These are phyloP conservation scores for Stenolophus ochropezus DNA, from an alignment of 2,888 invertebrate species.

Conservation along the genomic window DNA sequence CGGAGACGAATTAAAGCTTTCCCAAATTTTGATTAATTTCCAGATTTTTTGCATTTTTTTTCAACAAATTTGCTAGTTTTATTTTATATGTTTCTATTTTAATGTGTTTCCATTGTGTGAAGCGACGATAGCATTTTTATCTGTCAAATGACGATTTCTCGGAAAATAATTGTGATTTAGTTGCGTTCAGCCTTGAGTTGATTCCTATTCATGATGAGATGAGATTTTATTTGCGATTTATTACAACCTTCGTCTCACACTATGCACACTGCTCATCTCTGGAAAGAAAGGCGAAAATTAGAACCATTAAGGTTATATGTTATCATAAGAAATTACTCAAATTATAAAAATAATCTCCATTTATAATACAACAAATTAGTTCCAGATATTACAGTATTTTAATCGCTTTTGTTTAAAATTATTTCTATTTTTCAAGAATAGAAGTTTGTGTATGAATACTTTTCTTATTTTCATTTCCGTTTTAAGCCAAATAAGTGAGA, in stretches of 20 bases:
- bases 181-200: conserved; percentile 21
- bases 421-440: no score
- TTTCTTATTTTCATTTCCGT: no score
- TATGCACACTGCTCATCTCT: conserved; percentile 2
- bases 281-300: conserved; percentile 4
- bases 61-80: no score
- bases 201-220: conserved; percentile 19
- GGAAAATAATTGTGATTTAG: conserved; percentile 30
- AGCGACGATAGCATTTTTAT: neutral
- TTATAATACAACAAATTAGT: no score
- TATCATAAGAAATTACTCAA: neutral
- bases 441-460: no score
- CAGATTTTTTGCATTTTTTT: no score
- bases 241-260: conserved; percentile 21
- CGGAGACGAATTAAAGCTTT: no score
- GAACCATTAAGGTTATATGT: conserved; percentile 5
- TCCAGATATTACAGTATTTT: no score
- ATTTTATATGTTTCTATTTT: no score
- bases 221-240: conserved; percentile 33
- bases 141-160: neutral
- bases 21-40: no score
- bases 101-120: neutral
- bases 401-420: no score
- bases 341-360: neutral
- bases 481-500: no score